Evolutionary conservation across 1,140 invertebrate genomes (phyloP), one percentile per base, ranked within the genome.

Genomic region (Papilio xuthus): DNA sequence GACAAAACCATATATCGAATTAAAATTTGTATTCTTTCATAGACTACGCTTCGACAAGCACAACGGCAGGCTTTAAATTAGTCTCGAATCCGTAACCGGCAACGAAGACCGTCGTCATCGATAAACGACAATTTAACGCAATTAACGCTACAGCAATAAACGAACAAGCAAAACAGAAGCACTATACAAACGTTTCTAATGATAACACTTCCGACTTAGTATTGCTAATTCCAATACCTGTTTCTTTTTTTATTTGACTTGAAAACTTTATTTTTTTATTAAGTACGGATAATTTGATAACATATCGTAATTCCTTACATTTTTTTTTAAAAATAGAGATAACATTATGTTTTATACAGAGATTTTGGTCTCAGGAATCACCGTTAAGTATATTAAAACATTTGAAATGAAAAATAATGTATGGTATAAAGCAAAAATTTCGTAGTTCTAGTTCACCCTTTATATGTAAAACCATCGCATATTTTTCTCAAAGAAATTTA

Each of bases 51-150:
- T 67, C 26, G 23, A 32, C 12, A 12, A 60, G 26, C 26, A 28
- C 60, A 67, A 67, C 60, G 60, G 12, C 60, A 67, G 13, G 60
- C 60, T 67, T 67, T 28, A 28, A 67, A 67, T 67, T 26, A 28
- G 60, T 28, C 60, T 67, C 60, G 26, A 67, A 67, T 13, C 60
- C 60, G 60, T 26, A 67, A 67, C 60, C 60, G 60, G 26, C 60
- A 67, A 67, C 60, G 60, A 67, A 67, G 60, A 67, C 26, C 23
- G 60, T 67, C 60, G 60, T 67, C 60, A 67, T 67, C 60, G 60
- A 67, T 67, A 67, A 67, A 67, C 60, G 60, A 32, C 60, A 23
- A 67, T 67, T 67, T 67, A 67, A 67, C 60, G 26, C 60, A 67
- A 67, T 67, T 67, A 67, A 28, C 6, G 60, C 23, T 67, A 7